Evolutionary conservation across 1,140 invertebrate species (phyloP).

Genomic region (Drosophila kepulauana): DNA sequence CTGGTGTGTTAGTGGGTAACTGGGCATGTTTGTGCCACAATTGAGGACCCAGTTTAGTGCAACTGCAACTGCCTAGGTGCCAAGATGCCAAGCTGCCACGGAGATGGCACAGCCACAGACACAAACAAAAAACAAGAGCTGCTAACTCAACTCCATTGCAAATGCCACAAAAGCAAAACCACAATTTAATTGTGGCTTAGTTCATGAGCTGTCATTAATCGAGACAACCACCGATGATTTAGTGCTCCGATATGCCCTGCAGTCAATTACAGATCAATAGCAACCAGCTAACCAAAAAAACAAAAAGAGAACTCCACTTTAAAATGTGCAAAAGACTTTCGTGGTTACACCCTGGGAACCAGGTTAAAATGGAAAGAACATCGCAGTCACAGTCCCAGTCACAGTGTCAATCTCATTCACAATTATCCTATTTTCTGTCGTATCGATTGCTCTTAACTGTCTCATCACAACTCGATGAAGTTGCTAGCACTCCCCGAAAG

Average conservation of each 20-base stretch:
- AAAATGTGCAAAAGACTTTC: constrained; percentile 38
- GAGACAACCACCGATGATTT: constrained; percentile 71
- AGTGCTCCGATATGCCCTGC: constrained; percentile 73
- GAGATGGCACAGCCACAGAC: constrained; percentile 48
- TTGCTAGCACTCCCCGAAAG: background rate
- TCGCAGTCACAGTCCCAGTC: background rate
- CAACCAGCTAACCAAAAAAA: background rate
- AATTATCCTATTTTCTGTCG: constrained; percentile 1
- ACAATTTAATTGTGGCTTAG: constrained; percentile 82
- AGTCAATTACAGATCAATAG: constrained; percentile 79
- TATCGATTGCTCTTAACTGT: background rate
- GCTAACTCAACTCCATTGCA: too few species aligned
- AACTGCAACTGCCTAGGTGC: constrained; percentile 8
- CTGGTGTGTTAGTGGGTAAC: constrained; percentile 75
- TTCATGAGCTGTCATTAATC: constrained; percentile 81
- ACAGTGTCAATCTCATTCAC: background rate
- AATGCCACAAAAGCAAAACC: constrained; percentile 24
- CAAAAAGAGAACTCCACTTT: constrained; percentile 4
- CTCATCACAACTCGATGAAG: constrained; percentile 2
- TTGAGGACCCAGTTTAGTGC: constrained; percentile 68
- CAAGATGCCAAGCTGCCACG: background rate
- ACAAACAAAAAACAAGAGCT: constrained; percentile 1
- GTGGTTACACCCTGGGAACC: constrained; percentile 63
- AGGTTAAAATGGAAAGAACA: constrained; percentile 48
- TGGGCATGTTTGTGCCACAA: constrained; percentile 65